Conservation (phyloP, 2,888 invertebrate species). For the Molorchus minor region DNA sequence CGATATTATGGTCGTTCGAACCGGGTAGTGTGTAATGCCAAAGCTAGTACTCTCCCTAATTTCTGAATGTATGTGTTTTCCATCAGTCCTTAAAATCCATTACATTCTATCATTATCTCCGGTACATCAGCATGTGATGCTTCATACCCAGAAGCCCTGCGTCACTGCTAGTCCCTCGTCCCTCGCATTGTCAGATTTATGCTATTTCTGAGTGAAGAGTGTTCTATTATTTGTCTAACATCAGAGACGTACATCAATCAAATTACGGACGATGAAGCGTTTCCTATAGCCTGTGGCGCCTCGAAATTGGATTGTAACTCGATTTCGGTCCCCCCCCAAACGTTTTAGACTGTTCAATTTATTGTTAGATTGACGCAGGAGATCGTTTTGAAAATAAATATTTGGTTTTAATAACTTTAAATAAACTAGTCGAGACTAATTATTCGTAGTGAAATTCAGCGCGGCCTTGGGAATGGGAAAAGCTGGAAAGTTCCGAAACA, state of each 20-base stretch:
- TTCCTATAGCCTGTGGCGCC: slow-evolving; percentile 10
- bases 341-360: background rate
- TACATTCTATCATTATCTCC: too few species aligned
- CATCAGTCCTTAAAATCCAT: too few species aligned
- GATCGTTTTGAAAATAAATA: slow-evolving; percentile 12
- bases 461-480: too few species aligned
- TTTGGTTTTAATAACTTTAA: slow-evolving; percentile 5
- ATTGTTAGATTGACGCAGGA: slow-evolving; percentile 2
- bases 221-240: slow-evolving; percentile 14
- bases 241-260: slow-evolving; percentile 9
- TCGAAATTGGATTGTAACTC: slow-evolving; percentile 12
- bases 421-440: slow-evolving; percentile 9
- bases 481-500: too few species aligned
- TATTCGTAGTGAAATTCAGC: too few species aligned
- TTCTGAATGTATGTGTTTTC: too few species aligned
- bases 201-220: slow-evolving; percentile 2
- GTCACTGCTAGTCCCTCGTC: background rate
- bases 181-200: slow-evolving; percentile 3
- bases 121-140: background rate
- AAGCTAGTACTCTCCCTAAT: too few species aligned
- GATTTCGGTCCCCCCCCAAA: slow-evolving; percentile 14
- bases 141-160: background rate
- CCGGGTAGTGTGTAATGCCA: too few species aligned
- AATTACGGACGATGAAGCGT: background rate
- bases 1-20: too few species aligned